Percentiles rank a stretch among this genome's conserved stretches.
These are phyloP conservation scores for Ormyrus nitidulus DNA, from an alignment of 2,888 invertebrate genomes.

Conservation along the genomic window DNA sequence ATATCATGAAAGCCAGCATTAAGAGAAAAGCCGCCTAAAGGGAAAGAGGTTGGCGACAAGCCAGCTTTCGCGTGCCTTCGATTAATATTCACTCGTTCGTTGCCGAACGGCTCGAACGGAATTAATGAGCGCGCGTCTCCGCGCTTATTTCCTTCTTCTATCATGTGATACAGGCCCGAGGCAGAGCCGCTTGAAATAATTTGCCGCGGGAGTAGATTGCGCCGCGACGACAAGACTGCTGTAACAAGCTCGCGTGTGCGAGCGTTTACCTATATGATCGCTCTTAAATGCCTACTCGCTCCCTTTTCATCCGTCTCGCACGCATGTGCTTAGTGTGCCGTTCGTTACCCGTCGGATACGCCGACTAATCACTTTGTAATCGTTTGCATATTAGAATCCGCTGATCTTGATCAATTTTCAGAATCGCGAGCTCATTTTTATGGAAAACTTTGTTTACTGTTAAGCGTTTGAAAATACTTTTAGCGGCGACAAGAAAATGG, in stretches of 20 bases:
- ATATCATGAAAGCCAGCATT: conserved; percentile 20
- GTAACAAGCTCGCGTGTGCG: conserved; percentile 20
- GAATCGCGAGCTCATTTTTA: no score
- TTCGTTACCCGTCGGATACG: conserved; percentile 18
- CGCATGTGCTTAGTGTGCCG: conserved; percentile 2
- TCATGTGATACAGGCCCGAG: conserved; percentile 2
- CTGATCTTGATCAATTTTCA: no score
- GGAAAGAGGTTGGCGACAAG: neutral
- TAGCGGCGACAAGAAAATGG: no score
- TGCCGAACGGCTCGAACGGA: neutral
- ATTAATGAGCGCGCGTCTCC: conserved; percentile 24
- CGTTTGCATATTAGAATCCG: neutral
- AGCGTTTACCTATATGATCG: neutral
- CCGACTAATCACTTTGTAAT: conserved; percentile 21
- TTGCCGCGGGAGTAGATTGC: conserved; percentile 38
- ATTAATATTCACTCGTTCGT: conserved; percentile 21
- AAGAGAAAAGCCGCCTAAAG: conserved; percentile 7
- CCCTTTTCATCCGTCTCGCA: conserved; percentile 4
- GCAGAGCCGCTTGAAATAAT: conserved; percentile 38
- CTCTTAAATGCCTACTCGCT: conserved; percentile 32
- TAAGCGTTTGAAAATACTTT: no score
- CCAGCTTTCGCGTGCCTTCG: neutral
- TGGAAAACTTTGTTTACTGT: no score
- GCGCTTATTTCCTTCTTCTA: conserved; percentile 10
- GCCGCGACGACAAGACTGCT: conserved; percentile 2